Evolutionary conservation across 2,888 invertebrate species (phyloP).

Genomic region (Lithophane leautieri): DNA sequence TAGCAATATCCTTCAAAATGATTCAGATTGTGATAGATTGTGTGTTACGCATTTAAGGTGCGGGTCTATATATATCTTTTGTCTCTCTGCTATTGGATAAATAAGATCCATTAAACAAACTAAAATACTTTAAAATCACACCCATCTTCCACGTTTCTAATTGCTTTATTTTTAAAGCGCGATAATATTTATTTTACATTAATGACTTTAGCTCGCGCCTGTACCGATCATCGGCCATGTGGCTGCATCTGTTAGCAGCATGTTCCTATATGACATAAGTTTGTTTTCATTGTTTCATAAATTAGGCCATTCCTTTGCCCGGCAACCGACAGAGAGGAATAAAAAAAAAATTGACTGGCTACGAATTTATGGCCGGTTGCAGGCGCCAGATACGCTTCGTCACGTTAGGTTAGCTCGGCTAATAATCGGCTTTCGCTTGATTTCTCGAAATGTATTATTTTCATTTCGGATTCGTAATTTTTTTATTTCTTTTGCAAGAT

Average conservation of each 20-base stretch:
- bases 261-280: slow-evolving; percentile 69
- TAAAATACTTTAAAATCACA: slow-evolving; percentile 14
- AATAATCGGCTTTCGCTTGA: slow-evolving; percentile 57
- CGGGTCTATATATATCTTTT: background rate
- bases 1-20: too few species aligned
- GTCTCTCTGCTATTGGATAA: background rate
- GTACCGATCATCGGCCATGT: slow-evolving; percentile 66
- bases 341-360: slow-evolving; percentile 61
- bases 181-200: slow-evolving; percentile 47
- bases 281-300: slow-evolving; percentile 70
- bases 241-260: slow-evolving; percentile 75
- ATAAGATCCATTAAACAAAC: slow-evolving; percentile 3
- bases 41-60: too few species aligned
- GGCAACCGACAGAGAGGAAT: slow-evolving; percentile 55
- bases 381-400: slow-evolving; percentile 63
- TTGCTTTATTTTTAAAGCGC: slow-evolving; percentile 50
- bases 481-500: slow-evolving; percentile 36
- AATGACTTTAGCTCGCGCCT: slow-evolving; percentile 49
- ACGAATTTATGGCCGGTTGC: slow-evolving; percentile 42
- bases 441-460: slow-evolving; percentile 43
- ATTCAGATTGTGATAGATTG: too few species aligned
- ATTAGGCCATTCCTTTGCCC: slow-evolving; percentile 63
- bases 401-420: slow-evolving; percentile 31
- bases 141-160: slow-evolving; percentile 40
- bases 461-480: slow-evolving; percentile 17